These are phyloP conservation scores for Dryoscopus gambensis DNA, from an alignment of 2,113 vertebrate genomes.

Conservation along the genomic window DNA sequence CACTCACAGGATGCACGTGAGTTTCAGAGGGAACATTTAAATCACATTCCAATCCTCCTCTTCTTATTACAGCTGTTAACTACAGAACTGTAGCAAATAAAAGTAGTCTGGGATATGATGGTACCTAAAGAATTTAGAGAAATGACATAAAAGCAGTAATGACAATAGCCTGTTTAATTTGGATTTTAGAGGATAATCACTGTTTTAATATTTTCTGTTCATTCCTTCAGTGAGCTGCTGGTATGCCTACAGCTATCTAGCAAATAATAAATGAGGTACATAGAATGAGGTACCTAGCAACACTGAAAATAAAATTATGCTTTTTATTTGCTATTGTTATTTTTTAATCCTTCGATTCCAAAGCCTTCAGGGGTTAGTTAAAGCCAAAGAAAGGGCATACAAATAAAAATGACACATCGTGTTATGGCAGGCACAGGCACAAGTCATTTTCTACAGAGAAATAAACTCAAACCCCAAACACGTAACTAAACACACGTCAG, in stretches of 20 bases:
- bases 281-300: conserved; percentile 39
- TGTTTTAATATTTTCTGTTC: conserved; percentile 33
- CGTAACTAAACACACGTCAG: neutral
- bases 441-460: conserved; percentile 37
- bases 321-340: conserved; percentile 73
- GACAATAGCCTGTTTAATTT: conserved; percentile 61
- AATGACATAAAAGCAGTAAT: conserved; percentile 8
- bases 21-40: neutral
- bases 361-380: conserved; percentile 56
- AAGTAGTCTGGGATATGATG: neutral
- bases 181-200: conserved; percentile 66
- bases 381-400: conserved; percentile 53
- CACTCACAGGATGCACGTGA: neutral
- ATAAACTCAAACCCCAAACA: conserved; percentile 20
- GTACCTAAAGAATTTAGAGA: conserved; percentile 23
- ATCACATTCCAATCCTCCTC: neutral
- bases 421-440: neutral
- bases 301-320: conserved; percentile 45
- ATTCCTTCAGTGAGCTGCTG: conserved; percentile 6
- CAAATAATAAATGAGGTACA: conserved; percentile 60
- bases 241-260: conserved; percentile 52
- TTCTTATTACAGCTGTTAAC: conserved; percentile 16
- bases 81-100: neutral
- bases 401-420: conserved; percentile 62
- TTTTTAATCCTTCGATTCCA: conserved; percentile 69